phyloP scores from a whole-genome alignment of 2,888 invertebrate genomes.

The Ectemnius cavifrons region DNA sequence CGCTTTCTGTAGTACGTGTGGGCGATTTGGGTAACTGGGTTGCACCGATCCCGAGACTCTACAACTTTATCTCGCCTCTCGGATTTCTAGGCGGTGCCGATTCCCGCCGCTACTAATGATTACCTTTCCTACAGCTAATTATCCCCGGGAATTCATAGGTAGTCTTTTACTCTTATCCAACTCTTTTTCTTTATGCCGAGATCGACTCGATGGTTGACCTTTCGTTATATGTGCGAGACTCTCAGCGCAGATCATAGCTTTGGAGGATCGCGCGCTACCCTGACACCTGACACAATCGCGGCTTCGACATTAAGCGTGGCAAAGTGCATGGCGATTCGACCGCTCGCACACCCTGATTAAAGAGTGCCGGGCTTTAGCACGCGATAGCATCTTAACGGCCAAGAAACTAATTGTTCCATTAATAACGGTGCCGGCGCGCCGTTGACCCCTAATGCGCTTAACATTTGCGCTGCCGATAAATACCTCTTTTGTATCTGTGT shows the following conservation, averaged over 20 bases:
- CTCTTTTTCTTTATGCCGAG: too few relatives aligned
- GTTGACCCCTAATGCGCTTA: constrained; percentile 12
- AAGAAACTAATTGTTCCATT: constrained; percentile 49
- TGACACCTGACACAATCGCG: constrained; percentile 1
- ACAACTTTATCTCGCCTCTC: neutral
- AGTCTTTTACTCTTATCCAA: too few relatives aligned
- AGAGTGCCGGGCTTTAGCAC: constrained; percentile 25
- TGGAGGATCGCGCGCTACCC: neutral
- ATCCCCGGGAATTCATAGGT: too few relatives aligned
- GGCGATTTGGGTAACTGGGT: constrained; percentile 2
- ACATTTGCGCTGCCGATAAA: constrained; percentile 41
- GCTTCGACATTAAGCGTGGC: constrained; percentile 31
- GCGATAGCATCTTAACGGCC: constrained; percentile 47
- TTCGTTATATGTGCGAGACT: too few relatives aligned
- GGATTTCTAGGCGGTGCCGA: too few relatives aligned
- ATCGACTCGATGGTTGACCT: too few relatives aligned
- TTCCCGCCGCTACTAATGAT: too few relatives aligned
- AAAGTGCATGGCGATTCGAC: constrained; percentile 3
- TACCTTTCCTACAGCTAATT: too few relatives aligned
- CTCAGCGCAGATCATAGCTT: neutral
- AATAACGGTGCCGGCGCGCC: constrained; percentile 31
- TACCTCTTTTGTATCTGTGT: neutral
- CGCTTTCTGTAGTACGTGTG: too few relatives aligned
- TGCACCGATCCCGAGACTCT: neutral
- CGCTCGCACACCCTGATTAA: constrained; percentile 30